Base-by-base conservation (phyloP, 1,140 invertebrate species). In the Macrotrachela quadricornifera region DNA sequence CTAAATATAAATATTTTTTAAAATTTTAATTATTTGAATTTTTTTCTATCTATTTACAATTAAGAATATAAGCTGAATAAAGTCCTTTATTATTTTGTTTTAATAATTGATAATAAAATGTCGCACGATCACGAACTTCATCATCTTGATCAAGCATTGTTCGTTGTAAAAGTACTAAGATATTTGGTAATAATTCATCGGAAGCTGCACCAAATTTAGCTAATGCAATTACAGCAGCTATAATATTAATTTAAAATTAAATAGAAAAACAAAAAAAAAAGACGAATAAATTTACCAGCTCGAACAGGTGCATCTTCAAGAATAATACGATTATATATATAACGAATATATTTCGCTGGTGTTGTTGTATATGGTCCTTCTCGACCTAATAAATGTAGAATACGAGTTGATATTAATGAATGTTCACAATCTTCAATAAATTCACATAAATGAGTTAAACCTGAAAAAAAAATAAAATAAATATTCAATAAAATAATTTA, bases 341-440 rank as follows among this genome's bases (percentile, higher is more conserved):
- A 99, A 3, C 94, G 77, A 59, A 97, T 97, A 65, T 96, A 97
- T 57, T 79, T 79, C 0, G 85, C 85, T 0, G 94, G 91, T 57
- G 86, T 83, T 59, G 81, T 81, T 0, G 91, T 88, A 47, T 82
- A 80, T 0, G 92, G 90, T 0, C 91, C 92, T 72, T 97, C 92
- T 57, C 85, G 81, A 8, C 92, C 92, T 1, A 99, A 72, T n/a
- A 99, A 72, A 74, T 96, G 86, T 6, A 99, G 73, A 57, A 97
- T 96, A 21, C 85, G 76, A 4, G 95, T 91, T n/a, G 91, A 88
- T 44, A 99, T 73, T 49, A 83, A 86, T 0, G 83, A 83, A 63
- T 97, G 91, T 63, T 99, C 94, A 69, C 94, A 99, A 70, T 99
- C 92, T 65, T 99, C 94, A 62, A 99, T 99, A 63, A 99, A 97